Evolutionary conservation across 1,140 invertebrate species (phyloP).

Genomic region (Lepidostoma basale): DNA sequence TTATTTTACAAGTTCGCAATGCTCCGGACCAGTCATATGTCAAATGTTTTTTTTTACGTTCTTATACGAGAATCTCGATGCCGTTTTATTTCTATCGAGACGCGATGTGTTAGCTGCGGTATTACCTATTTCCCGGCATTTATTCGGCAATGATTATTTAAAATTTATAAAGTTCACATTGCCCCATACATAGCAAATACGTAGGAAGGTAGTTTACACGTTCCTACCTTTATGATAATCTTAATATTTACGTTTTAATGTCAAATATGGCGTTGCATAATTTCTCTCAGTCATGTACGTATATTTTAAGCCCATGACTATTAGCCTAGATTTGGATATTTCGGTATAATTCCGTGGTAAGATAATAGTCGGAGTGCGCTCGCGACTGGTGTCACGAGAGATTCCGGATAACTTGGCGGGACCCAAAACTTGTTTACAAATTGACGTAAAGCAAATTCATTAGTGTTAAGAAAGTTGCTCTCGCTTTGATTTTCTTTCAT

Average conservation of each 20-base stretch:
- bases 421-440: conserved; percentile 20
- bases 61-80: not conserved
- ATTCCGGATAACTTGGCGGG: not conserved
- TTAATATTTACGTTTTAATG: not conserved
- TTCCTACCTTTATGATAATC: too few species aligned
- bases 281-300: not conserved
- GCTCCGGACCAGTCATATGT: conserved; percentile 16
- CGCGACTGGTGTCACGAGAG: not conserved
- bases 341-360: not conserved
- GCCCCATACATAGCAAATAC: too few species aligned
- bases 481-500: conserved; percentile 14
- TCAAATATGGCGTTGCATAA: not conserved
- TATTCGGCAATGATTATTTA: not conserved
- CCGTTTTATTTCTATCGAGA: conserved; percentile 1
- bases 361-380: not conserved
- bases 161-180: not conserved
- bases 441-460: conserved; percentile 2
- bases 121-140: not conserved
- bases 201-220: too few species aligned
- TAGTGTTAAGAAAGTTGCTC: conserved; percentile 12
- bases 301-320: not conserved
- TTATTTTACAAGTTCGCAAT: conserved; percentile 18
- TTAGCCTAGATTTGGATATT: not conserved
- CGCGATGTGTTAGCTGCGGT: not conserved
- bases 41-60: conserved; percentile 9